Evolutionary conservation across 2,113 vertebrate species (phyloP), one percentile per base, ranked within the genome.

Genomic region (Carassius gibelio): DNA sequence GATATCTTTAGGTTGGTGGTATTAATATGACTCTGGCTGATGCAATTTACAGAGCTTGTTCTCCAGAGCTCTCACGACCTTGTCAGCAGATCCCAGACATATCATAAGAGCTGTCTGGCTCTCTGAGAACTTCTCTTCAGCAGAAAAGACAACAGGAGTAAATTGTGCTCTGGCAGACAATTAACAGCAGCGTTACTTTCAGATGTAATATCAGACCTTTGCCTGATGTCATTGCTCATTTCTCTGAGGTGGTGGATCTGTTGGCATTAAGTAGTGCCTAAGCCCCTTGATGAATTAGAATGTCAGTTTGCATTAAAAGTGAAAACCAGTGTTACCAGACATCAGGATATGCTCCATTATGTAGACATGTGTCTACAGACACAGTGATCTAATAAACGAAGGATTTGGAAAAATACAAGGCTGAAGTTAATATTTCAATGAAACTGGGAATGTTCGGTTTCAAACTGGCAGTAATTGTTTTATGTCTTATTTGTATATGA

Each of bases 141-240:
- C 59, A 17, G 21, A 11, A 23, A 77, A 36, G 72, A 68, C 42
- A 50, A 38, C 78, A 86, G 76, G 50, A 48, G 61, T 59, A 15
- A 59, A 64, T 78, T 50, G 72, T 59, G 38, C 4, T 57, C 79
- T 77, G 81, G 61, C 71, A 78, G 72, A 85, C 75, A 85, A 86
- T 88, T 85, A 72, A 83, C 30, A 66, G 21, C 7, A 15, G 23
- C 85, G 87, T 82, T 83, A 64, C 57, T 85, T 88, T 85, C 59
- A 86, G 64, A 88, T 87, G 79, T 79, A 82, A 89, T 88, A 89
- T 86, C 69, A 84, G 84, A 84, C 45, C 69, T 66, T 83, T 61
- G 84, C 82, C 61, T 59, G 2, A 76, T 85, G 88, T 80, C 83
- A 87, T 71, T 86, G 81, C 87, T 85, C 68, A 83, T 89, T 88